Evolutionary conservation across 2,113 vertebrate genomes (phyloP), one percentile per base, ranked within the genome.

Genomic region (Heloderma charlesbogerti): DNA sequence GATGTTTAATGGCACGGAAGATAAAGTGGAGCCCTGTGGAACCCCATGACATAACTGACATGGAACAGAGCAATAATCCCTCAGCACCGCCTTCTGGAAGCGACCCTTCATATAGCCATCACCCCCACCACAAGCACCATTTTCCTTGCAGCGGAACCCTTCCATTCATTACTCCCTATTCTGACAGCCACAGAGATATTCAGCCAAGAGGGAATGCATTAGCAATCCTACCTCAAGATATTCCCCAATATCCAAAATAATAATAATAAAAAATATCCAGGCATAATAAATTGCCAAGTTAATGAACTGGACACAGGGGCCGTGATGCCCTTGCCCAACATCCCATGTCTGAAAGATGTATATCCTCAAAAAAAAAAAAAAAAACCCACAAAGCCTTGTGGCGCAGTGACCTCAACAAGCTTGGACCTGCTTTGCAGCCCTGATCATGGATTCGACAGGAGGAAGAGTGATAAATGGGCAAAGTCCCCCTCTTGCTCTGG

Each of bases 401-500:
- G 90, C 86, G 90, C 77, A 84, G 86, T 87, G 90, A 94, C 94
- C 93, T 86, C 93, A 77, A 88, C 83, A 37, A 94, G 93, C 29
- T 83, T 54, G 83, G 92, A 74, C 87, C 91, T 78, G 93, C 93
- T 94, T 88, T 43, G 84, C 89, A 92, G 93, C 67, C 89, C 91
- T 72, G 81, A 93, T 94, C 87, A 93, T 74, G 81, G 40, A 77
- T 74, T 66, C 95, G 95, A 95, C 95, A 96, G 93, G 86, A 87
- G 88, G 72, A 91, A 93, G 94, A 96, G 92, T 97, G 96, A 97
- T 97, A 93, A 96, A 97, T 96, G 91, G 91, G 90, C 15, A 88
- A 90, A 92, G 93, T 92, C 93, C 93, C 74, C 92, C 94, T 88
- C 90, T 95, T 93, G 93, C 85, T 96, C 90, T 94, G 91, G 94